Conservation (phyloP, 1,140 invertebrate genomes). For the Atopsyche davidsoni region DNA sequence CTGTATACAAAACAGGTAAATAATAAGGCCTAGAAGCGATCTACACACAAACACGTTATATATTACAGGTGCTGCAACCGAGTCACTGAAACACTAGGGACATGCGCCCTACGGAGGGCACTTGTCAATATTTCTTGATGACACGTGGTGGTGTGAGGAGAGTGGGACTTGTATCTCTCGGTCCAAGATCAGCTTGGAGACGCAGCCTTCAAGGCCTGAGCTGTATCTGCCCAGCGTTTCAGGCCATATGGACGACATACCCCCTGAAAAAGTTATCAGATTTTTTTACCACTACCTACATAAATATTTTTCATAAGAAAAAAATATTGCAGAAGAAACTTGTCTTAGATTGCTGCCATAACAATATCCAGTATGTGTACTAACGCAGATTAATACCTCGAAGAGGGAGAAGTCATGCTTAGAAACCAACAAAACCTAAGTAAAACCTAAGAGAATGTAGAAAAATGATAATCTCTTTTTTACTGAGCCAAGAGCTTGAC, state of each 20-base stretch:
- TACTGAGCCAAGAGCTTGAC: too few relatives aligned
- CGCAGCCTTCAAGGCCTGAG: constrained; percentile 42
- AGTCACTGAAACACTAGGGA: neutral
- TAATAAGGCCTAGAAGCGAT: neutral
- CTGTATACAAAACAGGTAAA: constrained; percentile 2
- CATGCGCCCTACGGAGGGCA: constrained; percentile 35
- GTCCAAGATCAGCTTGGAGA: constrained; percentile 45
- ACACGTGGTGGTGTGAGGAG: constrained; percentile 43
- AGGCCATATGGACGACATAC: constrained; percentile 45
- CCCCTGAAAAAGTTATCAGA: constrained; percentile 35
- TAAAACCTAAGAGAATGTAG: too few relatives aligned
- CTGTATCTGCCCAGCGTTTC: constrained; percentile 44
- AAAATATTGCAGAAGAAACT: neutral
- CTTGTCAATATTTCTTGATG: constrained; percentile 46
- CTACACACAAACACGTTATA: neutral
- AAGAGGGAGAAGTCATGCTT: too few relatives aligned
- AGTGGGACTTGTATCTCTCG: constrained; percentile 47
- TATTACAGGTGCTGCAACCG: neutral
- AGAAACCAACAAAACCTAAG: too few relatives aligned
- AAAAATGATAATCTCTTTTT: too few relatives aligned
- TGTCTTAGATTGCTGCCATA: neutral
- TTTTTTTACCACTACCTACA: neutral
- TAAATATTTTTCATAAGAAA: neutral
- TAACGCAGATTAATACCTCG: neutral
- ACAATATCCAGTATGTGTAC: neutral